Evolutionary conservation across 2,888 invertebrate species (phyloP), one percentile per base, ranked within the genome.

Genomic region (Clistopyga incitator): DNA sequence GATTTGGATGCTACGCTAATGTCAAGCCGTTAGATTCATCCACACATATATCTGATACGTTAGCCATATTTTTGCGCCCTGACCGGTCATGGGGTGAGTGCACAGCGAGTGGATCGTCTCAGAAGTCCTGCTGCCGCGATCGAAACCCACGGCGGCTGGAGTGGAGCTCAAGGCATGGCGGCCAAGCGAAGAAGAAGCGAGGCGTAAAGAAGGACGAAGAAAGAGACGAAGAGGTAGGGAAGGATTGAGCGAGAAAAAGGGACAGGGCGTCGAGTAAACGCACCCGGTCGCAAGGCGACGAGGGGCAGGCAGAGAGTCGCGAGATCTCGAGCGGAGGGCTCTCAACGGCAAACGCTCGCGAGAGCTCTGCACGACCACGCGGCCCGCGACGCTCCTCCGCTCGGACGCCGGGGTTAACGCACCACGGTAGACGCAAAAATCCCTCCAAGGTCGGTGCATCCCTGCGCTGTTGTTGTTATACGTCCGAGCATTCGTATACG

Each of bases 371-470:
- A 70, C 70, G 61, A 78, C 64, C 74, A 85, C 59, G 78, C 81
- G 72, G 61, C 54, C 71, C 84, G 82, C 78, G 85, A 84, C 81
- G 87, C 87, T 88, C 70, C 72, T 81, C 64, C 79, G 78, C 54
- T 81, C 78, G 83, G 78, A 50, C 74, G 61, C 64, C 88, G 89
- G 92, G 92, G 92, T 92, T 89, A 93, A 93, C 88, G 93, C 86
- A 90, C 93, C 88, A 88, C 86, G 91, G 91, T 91, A 93, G 92
- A 93, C 93, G 91, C 91, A 93, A 93, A 93, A 93, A 93, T 93
- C 92, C 91, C 92, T 90, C 86, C 93, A 93, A 93, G 93, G 93
- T 90, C 92, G 91, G 88, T 92, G 92, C 92, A 93, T 92, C 93
- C 92, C 92, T 90, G 88, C 87, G 84, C 85, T 78, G 82, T 34